phyloP scores from a whole-genome alignment of 2,113 vertebrate genomes.

The Carlito syrichta region DNA sequence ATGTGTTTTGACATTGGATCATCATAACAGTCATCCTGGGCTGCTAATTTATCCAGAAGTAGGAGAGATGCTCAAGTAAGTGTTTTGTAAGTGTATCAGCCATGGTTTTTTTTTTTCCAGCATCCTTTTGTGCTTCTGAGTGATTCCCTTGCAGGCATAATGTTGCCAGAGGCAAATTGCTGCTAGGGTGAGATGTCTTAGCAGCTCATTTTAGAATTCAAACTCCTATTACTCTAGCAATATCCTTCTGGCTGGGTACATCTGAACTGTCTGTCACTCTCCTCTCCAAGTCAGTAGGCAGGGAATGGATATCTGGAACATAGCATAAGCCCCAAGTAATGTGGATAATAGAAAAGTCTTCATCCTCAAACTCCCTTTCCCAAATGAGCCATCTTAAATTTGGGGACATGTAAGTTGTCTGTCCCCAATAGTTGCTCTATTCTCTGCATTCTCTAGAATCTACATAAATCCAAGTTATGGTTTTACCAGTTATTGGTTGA shows the following conservation, averaged over 20 bases:
- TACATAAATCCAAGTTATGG: neutral
- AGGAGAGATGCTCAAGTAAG: neutral
- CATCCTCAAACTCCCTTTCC: neutral
- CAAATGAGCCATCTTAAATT: neutral
- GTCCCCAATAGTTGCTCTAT: neutral
- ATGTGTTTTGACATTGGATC: neutral
- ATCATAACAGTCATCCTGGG: neutral
- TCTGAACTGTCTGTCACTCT: neutral
- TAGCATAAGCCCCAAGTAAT: neutral
- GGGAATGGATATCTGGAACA: neutral
- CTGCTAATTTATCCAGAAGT: neutral
- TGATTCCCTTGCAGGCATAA: neutral
- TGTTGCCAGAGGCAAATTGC: neutral
- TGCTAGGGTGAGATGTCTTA: neutral
- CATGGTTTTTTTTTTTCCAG: neutral
- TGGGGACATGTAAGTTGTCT: neutral
- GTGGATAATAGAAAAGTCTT: neutral
- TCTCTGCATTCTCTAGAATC: neutral
- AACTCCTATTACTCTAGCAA: neutral
- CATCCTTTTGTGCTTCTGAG: neutral
- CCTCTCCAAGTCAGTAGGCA: neutral
- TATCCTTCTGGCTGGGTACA: neutral
- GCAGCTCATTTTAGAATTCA: neutral
- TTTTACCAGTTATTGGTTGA: neutral
- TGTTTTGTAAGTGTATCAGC: neutral